Percentiles rank a stretch among this genome's conserved stretches.
Conservation (phyloP, 2,797 vertebrate genomes). For the Eremophila alpestris region DNA sequence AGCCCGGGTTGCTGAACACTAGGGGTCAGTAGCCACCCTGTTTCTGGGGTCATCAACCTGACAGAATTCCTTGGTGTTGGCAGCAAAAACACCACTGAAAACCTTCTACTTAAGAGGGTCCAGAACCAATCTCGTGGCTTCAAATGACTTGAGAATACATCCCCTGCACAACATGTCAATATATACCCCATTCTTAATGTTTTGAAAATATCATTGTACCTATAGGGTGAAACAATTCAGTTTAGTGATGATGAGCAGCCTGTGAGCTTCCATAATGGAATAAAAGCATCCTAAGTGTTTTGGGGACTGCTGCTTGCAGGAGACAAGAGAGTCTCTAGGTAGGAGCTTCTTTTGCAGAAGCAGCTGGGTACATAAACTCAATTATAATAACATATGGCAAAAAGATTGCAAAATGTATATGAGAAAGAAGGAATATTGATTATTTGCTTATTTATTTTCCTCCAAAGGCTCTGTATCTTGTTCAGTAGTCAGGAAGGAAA, state of each 20-base stretch:
- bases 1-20: background rate
- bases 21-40: slow-evolving; percentile 49
- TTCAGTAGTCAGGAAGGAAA: background rate
- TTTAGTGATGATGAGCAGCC: background rate
- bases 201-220: background rate
- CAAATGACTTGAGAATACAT: background rate
- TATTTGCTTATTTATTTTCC: background rate
- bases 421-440: background rate
- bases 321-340: background rate
- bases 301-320: background rate
- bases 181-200: background rate
- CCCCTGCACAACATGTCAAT: background rate
- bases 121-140: background rate
- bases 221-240: background rate
- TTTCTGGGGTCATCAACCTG: background rate
- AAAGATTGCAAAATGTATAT: background rate
- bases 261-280: background rate
- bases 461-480: background rate
- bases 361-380: background rate
- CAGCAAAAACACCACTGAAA: background rate
- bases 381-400: background rate
- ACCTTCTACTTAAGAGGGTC: background rate
- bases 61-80: background rate
- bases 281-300: background rate
- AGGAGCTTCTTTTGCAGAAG: background rate